A percentile compares a stretch with the other conserved stretches of the same genome.
phyloP scores from a whole-genome alignment of 2,113 vertebrate species.

The Misgurnus mizolepis region DNA sequence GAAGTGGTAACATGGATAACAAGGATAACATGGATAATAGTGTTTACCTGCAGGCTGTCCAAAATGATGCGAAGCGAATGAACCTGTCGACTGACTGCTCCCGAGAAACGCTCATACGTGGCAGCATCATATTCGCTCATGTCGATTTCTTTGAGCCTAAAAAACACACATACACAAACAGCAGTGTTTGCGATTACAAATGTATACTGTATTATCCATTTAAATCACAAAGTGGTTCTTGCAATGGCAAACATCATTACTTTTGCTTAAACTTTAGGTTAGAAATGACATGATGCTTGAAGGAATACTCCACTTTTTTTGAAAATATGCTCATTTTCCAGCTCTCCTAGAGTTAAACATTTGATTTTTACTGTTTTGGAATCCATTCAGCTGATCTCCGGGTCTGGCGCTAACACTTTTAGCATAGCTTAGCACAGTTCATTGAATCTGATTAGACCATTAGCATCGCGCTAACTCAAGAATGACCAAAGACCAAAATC shows the following conservation, averaged over 20 bases:
- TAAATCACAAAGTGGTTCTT: not conserved
- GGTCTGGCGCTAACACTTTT: too few species aligned
- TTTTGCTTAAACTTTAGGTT: not conserved
- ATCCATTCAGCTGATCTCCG: too few species aligned
- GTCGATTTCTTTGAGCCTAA: constrained; percentile 89
- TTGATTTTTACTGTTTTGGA: too few species aligned
- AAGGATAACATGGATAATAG: not conserved
- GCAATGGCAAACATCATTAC: not conserved
- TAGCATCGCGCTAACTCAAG: too few species aligned
- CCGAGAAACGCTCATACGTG: constrained; percentile 88
- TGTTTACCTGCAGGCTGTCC: constrained; percentile 89
- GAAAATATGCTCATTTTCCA: too few species aligned
- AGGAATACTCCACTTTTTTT: too few species aligned
- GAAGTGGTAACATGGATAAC: not conserved
- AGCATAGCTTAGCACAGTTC: too few species aligned
- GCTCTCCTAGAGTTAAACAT: too few species aligned
- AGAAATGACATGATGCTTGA: not conserved
- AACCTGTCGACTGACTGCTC: constrained; percentile 86
- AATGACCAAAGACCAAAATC: too few species aligned
- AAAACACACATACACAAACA: not conserved
- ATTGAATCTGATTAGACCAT: too few species aligned
- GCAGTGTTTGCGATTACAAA: not conserved
- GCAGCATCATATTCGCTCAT: constrained; percentile 95
- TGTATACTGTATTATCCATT: not conserved
- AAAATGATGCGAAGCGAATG: constrained; percentile 90